Conservation (phyloP, 2,888 invertebrate genomes). For the Eupithecia abbreviata region DNA sequence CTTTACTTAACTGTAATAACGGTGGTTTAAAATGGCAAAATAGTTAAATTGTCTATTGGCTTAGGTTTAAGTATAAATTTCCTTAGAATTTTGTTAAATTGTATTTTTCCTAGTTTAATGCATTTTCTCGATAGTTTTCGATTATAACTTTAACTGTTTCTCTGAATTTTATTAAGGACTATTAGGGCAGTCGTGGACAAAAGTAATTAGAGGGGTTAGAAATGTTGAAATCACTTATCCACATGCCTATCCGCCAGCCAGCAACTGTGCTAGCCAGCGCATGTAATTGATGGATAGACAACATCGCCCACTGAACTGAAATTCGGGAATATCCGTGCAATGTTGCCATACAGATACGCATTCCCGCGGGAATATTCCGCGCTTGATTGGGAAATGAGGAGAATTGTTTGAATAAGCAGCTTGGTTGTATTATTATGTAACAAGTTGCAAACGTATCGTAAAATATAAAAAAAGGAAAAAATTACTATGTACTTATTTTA, state of each 20-base stretch:
- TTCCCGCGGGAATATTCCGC: constrained; percentile 2
- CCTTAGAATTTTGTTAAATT: not conserved
- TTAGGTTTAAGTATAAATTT: not conserved
- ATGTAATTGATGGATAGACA: constrained; percentile 28
- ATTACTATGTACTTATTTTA: no score
- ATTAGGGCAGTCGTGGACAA: no score
- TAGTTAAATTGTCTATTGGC: not conserved
- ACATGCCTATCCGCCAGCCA: constrained; percentile 8
- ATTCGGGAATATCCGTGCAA: constrained; percentile 8
- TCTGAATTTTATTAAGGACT: not conserved
- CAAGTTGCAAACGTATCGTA: not conserved
- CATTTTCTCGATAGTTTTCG: not conserved
- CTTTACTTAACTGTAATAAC: not conserved
- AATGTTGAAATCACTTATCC: not conserved
- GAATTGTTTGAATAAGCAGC: constrained; percentile 14
- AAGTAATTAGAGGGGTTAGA: not conserved
- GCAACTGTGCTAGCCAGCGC: constrained; percentile 5
- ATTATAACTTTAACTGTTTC: not conserved
- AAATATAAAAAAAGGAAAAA: no score
- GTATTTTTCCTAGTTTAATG: not conserved
- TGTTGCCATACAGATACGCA: constrained; percentile 7
- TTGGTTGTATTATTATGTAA: not conserved
- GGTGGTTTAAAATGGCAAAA: not conserved
- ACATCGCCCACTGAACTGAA: constrained; percentile 15
- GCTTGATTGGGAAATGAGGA: constrained; percentile 9